Base-by-base conservation (phyloP, 2,888 invertebrate species). In the Heliothis peltigera region DNA sequence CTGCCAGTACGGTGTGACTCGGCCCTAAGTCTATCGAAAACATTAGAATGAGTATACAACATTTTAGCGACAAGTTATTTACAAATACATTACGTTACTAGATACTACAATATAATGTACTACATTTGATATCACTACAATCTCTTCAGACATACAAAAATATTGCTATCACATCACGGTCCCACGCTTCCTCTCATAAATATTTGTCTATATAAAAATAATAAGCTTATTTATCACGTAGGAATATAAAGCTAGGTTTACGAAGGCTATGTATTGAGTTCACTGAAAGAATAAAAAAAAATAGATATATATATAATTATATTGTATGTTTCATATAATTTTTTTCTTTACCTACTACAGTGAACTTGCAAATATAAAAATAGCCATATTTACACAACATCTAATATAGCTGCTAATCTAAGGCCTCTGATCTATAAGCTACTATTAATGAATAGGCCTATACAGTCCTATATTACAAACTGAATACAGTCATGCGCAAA, bases 111-210 rank as follows among this genome's bases (percentile, higher is more conserved):
- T 48, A 44, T 51, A 53, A 19, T 19, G 8, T 47, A 65, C 57
- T 62, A 65, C 7, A 66, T 70, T 67, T 77, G 63, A 61, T 53
- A 64, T 64, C 61, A 64, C 54, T 48, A 65, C 3, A 42, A 64
- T 70, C 44, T 69, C 77, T 61, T 62, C 57, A 79, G 25, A 25
- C 82, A 81, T 84, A 85, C 76, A 86, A 85, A 85, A 84, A 85
- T 84, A 86, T 77, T 76, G 75, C 54, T 75, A 64, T 77, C 73
- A 67, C 64, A 35, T 71, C 60, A 5, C 64, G 77, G 70, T 70
- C 77, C 80, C 66, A 59, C 46, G 80, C 62, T 65, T 52, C 48
- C n/a, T 44, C 54, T 39, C 57, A 58, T 57, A 22, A 22, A 46
- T 46, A 46, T 46, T 21, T 46, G 4, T 28, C 32, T 32, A 10